Conservation (phyloP, 2,888 invertebrate genomes). For the Epirrita christyi region DNA sequence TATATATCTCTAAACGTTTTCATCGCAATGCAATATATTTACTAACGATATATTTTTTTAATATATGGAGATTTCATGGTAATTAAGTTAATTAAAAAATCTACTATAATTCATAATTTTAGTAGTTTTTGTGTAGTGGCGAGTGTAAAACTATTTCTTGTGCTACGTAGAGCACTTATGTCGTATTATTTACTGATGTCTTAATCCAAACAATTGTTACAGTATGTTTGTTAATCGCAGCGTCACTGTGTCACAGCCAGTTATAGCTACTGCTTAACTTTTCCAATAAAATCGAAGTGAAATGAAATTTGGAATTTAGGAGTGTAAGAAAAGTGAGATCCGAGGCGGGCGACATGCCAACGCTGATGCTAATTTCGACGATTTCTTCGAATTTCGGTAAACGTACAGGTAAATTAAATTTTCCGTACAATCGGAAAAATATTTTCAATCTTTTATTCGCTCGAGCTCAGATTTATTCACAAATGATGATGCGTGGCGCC, state of each 20-base stretch:
- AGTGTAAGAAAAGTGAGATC: constrained; percentile 65
- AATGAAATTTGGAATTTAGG: constrained; percentile 77
- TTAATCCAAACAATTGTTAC: too few species aligned
- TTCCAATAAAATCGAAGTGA: constrained; percentile 79
- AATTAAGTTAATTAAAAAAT: too few species aligned
- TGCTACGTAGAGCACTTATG: too few species aligned
- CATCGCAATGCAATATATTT: too few species aligned
- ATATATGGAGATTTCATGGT: too few species aligned
- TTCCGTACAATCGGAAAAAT: constrained; percentile 47
- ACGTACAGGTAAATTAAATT: constrained; percentile 54
- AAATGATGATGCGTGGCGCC: constrained; percentile 14
- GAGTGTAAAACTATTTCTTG: too few species aligned
- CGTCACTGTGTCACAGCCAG: constrained; percentile 46
- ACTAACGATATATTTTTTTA: too few species aligned
- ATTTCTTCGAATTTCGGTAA: constrained; percentile 46
- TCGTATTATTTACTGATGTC: too few species aligned
- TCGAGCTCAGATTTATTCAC: constrained; percentile 17
- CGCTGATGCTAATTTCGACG: constrained; percentile 61
- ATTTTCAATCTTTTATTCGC: constrained; percentile 31
- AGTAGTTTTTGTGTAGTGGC: too few species aligned
- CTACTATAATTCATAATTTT: too few species aligned
- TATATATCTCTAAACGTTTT: too few species aligned
- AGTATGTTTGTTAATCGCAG: too few species aligned
- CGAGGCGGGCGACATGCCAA: constrained; percentile 50
- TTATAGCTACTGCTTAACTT: constrained; percentile 74